Evolutionary conservation across 2,113 vertebrate species (phyloP).

Genomic region (Gavia stellata): DNA sequence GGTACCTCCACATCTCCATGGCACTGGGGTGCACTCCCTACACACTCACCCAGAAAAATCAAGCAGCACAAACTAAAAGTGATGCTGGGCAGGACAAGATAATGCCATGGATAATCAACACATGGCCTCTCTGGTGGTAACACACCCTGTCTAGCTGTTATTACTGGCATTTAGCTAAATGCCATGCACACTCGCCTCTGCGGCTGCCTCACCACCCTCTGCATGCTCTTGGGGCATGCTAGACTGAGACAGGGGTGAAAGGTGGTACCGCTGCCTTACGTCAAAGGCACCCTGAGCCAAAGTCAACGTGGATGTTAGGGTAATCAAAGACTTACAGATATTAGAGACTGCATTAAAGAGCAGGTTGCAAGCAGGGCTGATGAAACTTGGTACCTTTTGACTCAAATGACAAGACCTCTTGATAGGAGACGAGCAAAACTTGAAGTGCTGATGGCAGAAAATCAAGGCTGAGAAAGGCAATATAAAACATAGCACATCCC

Average conservation of each 20-base stretch:
- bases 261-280: background rate
- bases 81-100: background rate
- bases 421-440: background rate
- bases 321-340: background rate
- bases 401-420: background rate
- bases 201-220: background rate
- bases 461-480: background rate
- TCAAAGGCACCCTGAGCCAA: background rate
- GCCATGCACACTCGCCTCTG: accelerated
- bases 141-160: background rate
- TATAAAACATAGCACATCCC: background rate
- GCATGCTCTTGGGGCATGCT: background rate
- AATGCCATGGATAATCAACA: background rate
- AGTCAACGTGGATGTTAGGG: background rate
- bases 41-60: background rate
- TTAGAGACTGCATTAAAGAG: background rate
- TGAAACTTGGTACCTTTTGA: background rate
- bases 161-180: background rate
- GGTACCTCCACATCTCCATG: background rate
- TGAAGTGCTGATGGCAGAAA: background rate
- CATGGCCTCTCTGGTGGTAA: accelerated
- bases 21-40: background rate
- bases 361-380: background rate
- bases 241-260: background rate
- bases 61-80: background rate